Evolutionary conservation across 2,797 vertebrate species (phyloP).

Genomic region (Neomorphus geoffroyi): DNA sequence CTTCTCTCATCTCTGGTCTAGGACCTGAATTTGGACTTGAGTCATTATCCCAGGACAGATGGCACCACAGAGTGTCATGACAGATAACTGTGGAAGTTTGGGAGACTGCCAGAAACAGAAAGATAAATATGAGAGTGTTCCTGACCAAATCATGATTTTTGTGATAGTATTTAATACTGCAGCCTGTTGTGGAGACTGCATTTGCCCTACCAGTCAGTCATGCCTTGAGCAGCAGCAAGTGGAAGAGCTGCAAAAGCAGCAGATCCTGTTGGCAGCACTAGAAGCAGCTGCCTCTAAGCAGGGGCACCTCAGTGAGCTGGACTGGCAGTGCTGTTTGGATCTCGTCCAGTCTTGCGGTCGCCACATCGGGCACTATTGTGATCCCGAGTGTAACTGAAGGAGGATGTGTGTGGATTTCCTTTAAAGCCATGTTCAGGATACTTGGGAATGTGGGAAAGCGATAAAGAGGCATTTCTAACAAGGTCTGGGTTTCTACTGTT

Average conservation of each 20-base stretch:
- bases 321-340: background rate
- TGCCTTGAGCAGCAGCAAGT: background rate
- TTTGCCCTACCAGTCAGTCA: background rate
- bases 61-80: background rate
- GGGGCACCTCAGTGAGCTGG: background rate
- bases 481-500: background rate
- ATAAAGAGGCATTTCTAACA: background rate
- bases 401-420: background rate
- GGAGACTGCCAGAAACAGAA: background rate
- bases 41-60: background rate
- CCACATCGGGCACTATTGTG: background rate
- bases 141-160: background rate
- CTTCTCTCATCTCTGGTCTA: background rate
- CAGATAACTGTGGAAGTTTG: background rate
- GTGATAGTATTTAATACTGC: background rate
- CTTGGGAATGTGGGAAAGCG: background rate
- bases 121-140: background rate
- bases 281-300: background rate
- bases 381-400: background rate
- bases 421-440: background rate
- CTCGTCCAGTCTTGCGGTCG: background rate
- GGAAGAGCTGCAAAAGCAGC: background rate
- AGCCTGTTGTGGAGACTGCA: background rate
- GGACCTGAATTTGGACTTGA: background rate
- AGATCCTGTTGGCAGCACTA: rapidly evolving